These are phyloP conservation scores for Carpatolechia fugitivella DNA, from an alignment of 2,888 invertebrate species.

Conservation along the genomic window DNA sequence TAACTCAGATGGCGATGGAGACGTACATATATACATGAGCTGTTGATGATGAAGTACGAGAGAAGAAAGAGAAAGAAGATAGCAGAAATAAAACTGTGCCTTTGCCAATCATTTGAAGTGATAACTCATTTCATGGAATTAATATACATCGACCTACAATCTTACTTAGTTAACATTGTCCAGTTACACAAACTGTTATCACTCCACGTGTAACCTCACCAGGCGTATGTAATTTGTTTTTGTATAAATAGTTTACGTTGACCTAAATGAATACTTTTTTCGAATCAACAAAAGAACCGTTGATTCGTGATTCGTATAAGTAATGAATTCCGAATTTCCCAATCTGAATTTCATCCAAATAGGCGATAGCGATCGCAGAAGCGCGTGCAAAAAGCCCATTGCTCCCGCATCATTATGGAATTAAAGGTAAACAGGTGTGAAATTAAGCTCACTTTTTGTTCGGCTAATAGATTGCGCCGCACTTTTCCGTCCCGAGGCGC, in stretches of 20 bases:
- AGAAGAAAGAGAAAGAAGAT: no score
- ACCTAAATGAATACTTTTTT: slow-evolving; percentile 19
- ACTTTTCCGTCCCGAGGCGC: slow-evolving; percentile 57
- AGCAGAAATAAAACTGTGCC: no score
- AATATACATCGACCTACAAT: background rate
- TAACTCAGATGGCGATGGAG: no score
- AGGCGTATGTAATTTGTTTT: slow-evolving; percentile 5
- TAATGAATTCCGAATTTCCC: slow-evolving; percentile 37
- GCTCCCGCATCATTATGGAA: slow-evolving; percentile 65
- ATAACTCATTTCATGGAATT: background rate
- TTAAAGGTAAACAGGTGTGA: slow-evolving; percentile 77
- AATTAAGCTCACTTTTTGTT: slow-evolving; percentile 73
- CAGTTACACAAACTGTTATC: slow-evolving; percentile 7
- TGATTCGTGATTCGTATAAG: slow-evolving; percentile 34
- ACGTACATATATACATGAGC: no score
- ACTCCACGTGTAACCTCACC: slow-evolving; percentile 6
- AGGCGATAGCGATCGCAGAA: slow-evolving; percentile 35
- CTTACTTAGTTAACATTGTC: background rate
- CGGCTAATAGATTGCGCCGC: slow-evolving; percentile 67
- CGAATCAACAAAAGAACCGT: slow-evolving; percentile 24
- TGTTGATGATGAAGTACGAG: no score
- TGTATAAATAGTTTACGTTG: slow-evolving; percentile 15
- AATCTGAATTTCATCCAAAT: slow-evolving; percentile 33
- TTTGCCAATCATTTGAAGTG: background rate
- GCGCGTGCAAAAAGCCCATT: slow-evolving; percentile 61